A percentile compares a stretch with the other conserved stretches of the same genome.
Evolutionary conservation across 2,113 vertebrate genomes (phyloP).

Genomic region (Canis aureus): DNA sequence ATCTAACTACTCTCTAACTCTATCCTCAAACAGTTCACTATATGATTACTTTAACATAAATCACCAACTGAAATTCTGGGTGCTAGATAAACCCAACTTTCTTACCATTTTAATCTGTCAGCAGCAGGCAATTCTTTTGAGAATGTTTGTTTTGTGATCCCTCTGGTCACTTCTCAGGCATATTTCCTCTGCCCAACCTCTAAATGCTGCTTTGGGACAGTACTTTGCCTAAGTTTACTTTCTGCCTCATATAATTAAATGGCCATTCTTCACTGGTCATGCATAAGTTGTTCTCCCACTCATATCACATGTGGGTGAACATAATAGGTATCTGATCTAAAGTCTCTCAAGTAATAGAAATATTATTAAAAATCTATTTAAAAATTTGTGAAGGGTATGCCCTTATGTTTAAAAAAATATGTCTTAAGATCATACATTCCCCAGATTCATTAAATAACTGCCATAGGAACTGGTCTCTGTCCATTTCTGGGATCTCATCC

Average conservation of each 20-base stretch:
- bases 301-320: not conserved
- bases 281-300: not conserved
- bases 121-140: not conserved
- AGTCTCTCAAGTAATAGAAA: not conserved
- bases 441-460: not conserved
- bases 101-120: not conserved
- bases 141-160: not conserved
- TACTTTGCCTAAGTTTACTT: not conserved
- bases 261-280: not conserved
- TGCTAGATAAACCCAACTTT: not conserved
- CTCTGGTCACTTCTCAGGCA: not conserved
- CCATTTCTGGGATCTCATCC: slow-evolving; percentile 18
- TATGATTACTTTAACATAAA: not conserved
- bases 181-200: not conserved
- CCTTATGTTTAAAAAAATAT: not conserved
- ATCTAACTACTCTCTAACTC: not conserved
- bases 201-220: not conserved
- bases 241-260: not conserved
- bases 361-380: not conserved
- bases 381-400: not conserved
- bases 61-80: not conserved
- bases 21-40: not conserved
- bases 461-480: not conserved
- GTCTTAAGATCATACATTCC: not conserved
- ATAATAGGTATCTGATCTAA: not conserved